A percentile compares a stretch with the other conserved stretches of the same genome.
phyloP scores from a whole-genome alignment of 2,113 vertebrate species.

The Halichoeres trimaculatus region DNA sequence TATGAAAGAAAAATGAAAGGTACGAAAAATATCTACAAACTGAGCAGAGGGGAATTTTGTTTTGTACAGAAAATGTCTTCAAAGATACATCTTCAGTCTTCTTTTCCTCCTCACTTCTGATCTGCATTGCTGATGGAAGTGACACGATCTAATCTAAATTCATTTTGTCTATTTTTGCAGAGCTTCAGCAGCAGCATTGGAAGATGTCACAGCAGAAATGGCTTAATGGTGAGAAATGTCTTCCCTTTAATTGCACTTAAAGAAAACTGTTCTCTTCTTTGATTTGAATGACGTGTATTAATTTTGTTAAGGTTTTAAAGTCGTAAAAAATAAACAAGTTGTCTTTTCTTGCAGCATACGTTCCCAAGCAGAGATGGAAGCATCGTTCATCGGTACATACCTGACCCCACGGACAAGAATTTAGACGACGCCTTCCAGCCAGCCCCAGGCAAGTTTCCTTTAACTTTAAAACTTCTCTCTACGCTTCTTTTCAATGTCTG shows the following conservation, averaged over 20 bases:
- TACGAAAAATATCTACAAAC: neutral
- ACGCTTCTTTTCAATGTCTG: neutral
- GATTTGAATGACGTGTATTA: neutral
- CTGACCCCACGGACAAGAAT: constrained; percentile 91
- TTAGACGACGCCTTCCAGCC: constrained; percentile 89
- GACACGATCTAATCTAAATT: neutral
- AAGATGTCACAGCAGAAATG: constrained; percentile 75
- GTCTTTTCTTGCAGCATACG: constrained; percentile 79
- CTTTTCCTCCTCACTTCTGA: neutral
- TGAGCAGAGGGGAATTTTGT: neutral
- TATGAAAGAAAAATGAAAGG: neutral
- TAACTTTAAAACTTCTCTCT: neutral
- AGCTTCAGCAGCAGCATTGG: constrained; percentile 82
- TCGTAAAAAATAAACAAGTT: constrained; percentile 5
- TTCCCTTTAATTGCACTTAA: neutral
- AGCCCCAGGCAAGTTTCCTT: constrained; percentile 83
- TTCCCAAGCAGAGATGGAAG: constrained; percentile 89
- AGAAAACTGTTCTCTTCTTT: neutral
- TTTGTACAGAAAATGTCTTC: neutral
- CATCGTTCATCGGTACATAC: constrained; percentile 91
- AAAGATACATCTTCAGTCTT: neutral
- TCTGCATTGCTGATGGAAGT: neutral
- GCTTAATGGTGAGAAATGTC: constrained; percentile 65
- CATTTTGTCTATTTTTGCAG: constrained; percentile 64
- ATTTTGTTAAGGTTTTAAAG: neutral